Percentiles rank a stretch among this genome's conserved stretches.
These are phyloP conservation scores for Peribatodes rhomboidaria DNA, from an alignment of 2,888 invertebrate species.

Conservation along the genomic window DNA sequence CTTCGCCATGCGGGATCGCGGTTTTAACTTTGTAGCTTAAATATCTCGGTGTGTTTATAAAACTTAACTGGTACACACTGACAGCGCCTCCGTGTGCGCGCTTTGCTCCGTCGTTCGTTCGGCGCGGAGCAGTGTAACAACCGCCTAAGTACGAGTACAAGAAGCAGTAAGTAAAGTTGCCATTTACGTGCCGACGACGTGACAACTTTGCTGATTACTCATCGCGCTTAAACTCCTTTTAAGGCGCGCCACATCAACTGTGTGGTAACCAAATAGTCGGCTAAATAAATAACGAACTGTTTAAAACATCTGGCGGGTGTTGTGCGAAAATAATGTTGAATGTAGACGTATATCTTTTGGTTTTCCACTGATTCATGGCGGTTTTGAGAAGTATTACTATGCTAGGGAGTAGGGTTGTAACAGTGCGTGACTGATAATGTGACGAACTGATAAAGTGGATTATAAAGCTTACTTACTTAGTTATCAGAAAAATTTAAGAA, in stretches of 20 bases:
- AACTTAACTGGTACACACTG: no score
- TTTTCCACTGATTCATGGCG: slow-evolving; percentile 33
- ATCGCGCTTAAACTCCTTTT: slow-evolving; percentile 39
- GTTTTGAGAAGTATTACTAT: slow-evolving; percentile 40
- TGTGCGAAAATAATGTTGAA: slow-evolving; percentile 31
- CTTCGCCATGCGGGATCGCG: no score
- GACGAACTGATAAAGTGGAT: slow-evolving; percentile 3
- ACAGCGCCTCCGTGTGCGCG: no score
- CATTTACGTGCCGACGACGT: slow-evolving; percentile 45
- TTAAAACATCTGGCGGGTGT: slow-evolving; percentile 38
- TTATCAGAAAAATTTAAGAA: neutral
- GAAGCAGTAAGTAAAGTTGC: slow-evolving; percentile 41
- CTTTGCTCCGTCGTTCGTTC: no score
- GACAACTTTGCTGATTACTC: slow-evolving; percentile 46
- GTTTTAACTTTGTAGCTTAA: no score
- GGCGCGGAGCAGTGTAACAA: no score
- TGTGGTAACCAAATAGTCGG: slow-evolving; percentile 28
- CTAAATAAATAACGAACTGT: slow-evolving; percentile 32
- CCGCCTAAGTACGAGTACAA: neutral
- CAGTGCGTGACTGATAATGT: slow-evolving; percentile 37
- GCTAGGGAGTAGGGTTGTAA: neutral
- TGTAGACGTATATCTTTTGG: slow-evolving; percentile 21
- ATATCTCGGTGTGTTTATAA: no score
- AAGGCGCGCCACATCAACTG: slow-evolving; percentile 35
- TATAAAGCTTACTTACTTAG: neutral